A percentile compares a stretch with the other conserved stretches of the same genome.
Conservation (phyloP, 2,113 vertebrate genomes). For the Polyodon spathula region DNA sequence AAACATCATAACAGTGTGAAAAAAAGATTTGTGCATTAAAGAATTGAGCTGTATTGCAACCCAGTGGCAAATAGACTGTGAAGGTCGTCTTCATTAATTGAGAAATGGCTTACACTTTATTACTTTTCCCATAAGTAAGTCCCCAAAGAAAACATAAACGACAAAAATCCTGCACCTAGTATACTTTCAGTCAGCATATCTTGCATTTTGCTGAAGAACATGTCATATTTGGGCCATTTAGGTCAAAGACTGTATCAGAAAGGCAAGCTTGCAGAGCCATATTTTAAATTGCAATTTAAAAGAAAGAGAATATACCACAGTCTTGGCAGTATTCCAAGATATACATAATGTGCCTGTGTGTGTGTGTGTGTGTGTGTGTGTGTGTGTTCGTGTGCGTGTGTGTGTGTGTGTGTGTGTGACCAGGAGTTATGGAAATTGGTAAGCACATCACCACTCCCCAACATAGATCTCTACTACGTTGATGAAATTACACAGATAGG, state of each 20-base stretch:
- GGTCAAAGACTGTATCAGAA: conserved; percentile 27
- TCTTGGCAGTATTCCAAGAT: no score
- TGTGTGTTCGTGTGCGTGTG: no score
- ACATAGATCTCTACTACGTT: no score
- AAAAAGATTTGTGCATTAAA: conserved; percentile 7
- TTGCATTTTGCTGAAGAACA: conserved; percentile 32
- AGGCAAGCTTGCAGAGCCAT: neutral
- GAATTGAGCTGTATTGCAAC: conserved; percentile 23
- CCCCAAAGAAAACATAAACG: conserved; percentile 20
- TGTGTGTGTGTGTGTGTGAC: no score
- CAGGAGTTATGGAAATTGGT: no score
- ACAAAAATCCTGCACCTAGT: conserved; percentile 15
- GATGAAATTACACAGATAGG: no score
- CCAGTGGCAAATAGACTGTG: conserved; percentile 27
- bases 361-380: no score
- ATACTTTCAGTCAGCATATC: conserved; percentile 30
- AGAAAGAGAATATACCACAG: no score
- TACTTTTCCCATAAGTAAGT: conserved; percentile 23
- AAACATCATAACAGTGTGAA: no score
- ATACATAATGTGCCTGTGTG: no score
- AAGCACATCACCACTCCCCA: no score
- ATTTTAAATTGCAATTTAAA: no score
- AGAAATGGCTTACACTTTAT: conserved; percentile 24
- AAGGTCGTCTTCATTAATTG: conserved; percentile 44
- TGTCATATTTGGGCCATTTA: conserved; percentile 24